These are phyloP conservation scores for Pandemis heparana DNA, from an alignment of 2,888 invertebrate species.

Conservation along the genomic window DNA sequence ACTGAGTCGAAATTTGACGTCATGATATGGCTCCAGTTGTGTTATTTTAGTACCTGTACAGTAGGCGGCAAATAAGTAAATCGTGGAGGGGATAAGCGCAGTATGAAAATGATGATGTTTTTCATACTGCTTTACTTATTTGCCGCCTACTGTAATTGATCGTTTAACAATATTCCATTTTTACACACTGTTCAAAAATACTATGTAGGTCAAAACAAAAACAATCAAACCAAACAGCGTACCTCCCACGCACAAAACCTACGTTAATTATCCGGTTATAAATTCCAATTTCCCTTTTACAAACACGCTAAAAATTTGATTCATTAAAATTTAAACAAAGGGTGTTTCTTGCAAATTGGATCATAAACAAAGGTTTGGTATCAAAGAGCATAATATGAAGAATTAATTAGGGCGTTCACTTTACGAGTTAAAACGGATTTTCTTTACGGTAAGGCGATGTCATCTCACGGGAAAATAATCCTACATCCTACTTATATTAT, in stretches of 20 bases:
- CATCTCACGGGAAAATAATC: neutral
- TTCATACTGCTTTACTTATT: too few relatives aligned
- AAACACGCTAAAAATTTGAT: constrained; percentile 9
- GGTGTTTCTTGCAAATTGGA: constrained; percentile 3
- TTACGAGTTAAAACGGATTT: constrained; percentile 1
- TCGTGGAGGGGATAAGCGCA: too few relatives aligned
- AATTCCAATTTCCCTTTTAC: neutral
- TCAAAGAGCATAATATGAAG: constrained; percentile 10
- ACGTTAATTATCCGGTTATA: neutral
- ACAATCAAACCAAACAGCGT: neutral
- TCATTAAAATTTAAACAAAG: constrained; percentile 21
- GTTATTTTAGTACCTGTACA: too few relatives aligned
- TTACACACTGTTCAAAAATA: too few relatives aligned
- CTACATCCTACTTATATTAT: too few relatives aligned
- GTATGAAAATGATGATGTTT: too few relatives aligned
- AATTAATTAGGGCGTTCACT: constrained; percentile 14
- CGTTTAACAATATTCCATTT: too few relatives aligned
- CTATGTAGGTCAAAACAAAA: too few relatives aligned
- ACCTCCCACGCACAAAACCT: neutral
- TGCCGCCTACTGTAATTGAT: too few relatives aligned
- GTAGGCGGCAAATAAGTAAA: too few relatives aligned
- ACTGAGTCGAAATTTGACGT: too few relatives aligned
- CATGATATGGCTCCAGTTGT: too few relatives aligned
- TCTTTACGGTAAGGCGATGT: neutral
- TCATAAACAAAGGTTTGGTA: constrained; percentile 19